Evolutionary conservation across 2,113 vertebrate species (phyloP).

Genomic region (Protobothrops flavoviridis): DNA sequence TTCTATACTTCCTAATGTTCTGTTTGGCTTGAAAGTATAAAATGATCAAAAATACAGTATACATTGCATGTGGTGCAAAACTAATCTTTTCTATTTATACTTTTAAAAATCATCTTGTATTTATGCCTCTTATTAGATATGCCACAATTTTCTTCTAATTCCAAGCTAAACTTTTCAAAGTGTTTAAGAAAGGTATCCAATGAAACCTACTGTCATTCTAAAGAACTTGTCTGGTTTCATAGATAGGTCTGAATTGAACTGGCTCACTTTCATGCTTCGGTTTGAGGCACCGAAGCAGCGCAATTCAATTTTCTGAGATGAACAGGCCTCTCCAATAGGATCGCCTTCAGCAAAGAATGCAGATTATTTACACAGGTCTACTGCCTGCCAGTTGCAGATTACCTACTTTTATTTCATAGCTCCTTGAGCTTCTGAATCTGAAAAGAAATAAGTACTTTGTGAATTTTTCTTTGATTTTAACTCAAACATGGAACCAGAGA

Average conservation of each 20-base stretch:
- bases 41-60: not conserved
- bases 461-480: not conserved
- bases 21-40: not conserved
- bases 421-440: not conserved
- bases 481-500: not conserved
- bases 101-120: not conserved
- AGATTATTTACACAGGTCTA: not conserved
- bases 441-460: not conserved
- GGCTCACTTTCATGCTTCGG: not conserved
- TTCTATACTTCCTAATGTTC: not conserved
- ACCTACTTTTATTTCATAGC: not conserved
- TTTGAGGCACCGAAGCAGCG: not conserved
- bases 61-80: not conserved
- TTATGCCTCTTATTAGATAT: not conserved
- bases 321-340: not conserved
- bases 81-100: not conserved
- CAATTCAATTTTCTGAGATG: not conserved
- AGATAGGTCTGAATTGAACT: not conserved
- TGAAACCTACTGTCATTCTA: not conserved
- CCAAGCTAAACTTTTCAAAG: not conserved
- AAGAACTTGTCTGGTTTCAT: not conserved
- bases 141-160: not conserved
- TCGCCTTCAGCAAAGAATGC: not conserved
- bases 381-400: not conserved
- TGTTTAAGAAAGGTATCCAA: not conserved